These are phyloP conservation scores for Holacanthella duospinosa DNA, from an alignment of 2,888 invertebrate species.

Conservation along the genomic window DNA sequence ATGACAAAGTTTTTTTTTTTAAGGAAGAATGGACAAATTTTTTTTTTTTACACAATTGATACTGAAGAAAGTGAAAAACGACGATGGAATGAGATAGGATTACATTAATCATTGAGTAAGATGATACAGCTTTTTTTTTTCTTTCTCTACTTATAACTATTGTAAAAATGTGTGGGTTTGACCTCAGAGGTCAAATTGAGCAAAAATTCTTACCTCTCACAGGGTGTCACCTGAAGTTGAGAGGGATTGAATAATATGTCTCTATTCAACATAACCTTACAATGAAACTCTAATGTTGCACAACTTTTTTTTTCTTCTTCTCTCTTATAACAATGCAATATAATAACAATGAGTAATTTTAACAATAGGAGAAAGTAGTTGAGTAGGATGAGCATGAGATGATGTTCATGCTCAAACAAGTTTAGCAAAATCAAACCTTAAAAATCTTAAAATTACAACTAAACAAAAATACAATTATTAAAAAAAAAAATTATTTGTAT, in stretches of 20 bases:
- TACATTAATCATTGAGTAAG: background rate
- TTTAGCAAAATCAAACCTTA: too few species aligned
- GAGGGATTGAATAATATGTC: background rate
- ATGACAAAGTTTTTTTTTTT: too few species aligned
- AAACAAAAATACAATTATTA: too few species aligned
- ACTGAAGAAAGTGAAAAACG: too few species aligned
- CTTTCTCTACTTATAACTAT: background rate
- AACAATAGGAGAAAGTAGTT: too few species aligned
- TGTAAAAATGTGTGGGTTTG: background rate
- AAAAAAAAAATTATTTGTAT: background rate
- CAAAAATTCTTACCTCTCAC: background rate
- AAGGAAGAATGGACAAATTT: background rate
- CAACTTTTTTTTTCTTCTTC: background rate
- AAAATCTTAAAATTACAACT: too few species aligned
- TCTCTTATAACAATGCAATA: too few species aligned
- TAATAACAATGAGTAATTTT: too few species aligned
- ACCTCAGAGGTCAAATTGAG: background rate
- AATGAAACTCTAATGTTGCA: background rate
- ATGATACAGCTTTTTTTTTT: background rate
- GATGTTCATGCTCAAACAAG: too few species aligned
- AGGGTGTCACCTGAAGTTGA: background rate
- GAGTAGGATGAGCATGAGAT: too few species aligned
- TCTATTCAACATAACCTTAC: constrained; percentile 1
- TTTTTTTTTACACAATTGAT: too few species aligned
- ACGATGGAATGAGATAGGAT: background rate